Percentiles rank a stretch among this genome's conserved stretches.
Conservation (phyloP, 2,888 invertebrate genomes). For the Calliopum simillimum region DNA sequence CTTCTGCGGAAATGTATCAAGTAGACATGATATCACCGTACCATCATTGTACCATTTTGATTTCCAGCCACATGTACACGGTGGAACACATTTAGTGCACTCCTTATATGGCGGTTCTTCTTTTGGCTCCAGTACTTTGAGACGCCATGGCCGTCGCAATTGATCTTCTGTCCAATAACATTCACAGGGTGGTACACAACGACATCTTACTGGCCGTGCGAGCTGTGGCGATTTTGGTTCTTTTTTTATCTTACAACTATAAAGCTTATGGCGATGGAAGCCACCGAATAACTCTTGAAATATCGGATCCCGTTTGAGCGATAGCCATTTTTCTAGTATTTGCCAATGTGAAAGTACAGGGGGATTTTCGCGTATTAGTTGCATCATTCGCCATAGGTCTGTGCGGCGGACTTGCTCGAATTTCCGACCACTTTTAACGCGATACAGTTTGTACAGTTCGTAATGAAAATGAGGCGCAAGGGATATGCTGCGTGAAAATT, state of each 20-base stretch:
- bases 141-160: constrained; percentile 41
- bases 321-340: constrained; percentile 54
- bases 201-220: constrained; percentile 37
- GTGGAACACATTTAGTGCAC: constrained; percentile 38
- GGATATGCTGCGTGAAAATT: constrained; percentile 67
- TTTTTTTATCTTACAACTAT: constrained; percentile 21
- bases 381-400: constrained; percentile 70
- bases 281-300: constrained; percentile 54
- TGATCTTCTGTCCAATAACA: constrained; percentile 50
- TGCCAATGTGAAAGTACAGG: constrained; percentile 70
- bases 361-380: constrained; percentile 68
- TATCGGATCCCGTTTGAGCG: constrained; percentile 40
- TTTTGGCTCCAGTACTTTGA: constrained; percentile 37
- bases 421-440: constrained; percentile 69
- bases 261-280: constrained; percentile 46
- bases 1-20: constrained; percentile 34
- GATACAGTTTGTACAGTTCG: constrained; percentile 70
- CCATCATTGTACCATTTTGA: constrained; percentile 35
- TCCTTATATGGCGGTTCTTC: constrained; percentile 15
- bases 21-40: constrained; percentile 34
- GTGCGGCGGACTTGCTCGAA: constrained; percentile 68
- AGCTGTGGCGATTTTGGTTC: constrained; percentile 14
- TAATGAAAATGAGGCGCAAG: constrained; percentile 68
- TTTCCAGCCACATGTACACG: constrained; percentile 45
- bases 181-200: constrained; percentile 55